Base-by-base conservation (phyloP, 1,140 invertebrate species). In the Drosophila takahashii region DNA sequence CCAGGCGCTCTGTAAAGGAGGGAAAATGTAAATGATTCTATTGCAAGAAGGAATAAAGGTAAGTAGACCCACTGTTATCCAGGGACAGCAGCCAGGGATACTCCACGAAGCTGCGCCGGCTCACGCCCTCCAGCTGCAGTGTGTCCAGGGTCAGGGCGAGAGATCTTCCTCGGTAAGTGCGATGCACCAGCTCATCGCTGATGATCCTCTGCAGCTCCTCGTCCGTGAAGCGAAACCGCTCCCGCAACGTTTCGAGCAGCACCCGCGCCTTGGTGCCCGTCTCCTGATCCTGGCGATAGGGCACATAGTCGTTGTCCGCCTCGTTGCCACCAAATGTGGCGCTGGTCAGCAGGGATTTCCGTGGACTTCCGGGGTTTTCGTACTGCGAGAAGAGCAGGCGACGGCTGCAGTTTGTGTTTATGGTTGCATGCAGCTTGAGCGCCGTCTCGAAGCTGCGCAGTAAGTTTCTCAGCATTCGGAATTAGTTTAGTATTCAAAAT, bases 11-110 rank as follows among this genome's bases (percentile, higher is more conserved):
- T 87, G 15, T 22, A 1, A 52, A 27, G 0, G 1, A 29, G 34
- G 47, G 15, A 1, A 15, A n/a, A 9, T 6, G 51, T 10, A 39
- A 45, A 36, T 34, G 32, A 8, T 61, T 29, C 34, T 8, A 61
- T 13, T n/a, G n/a, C n/a, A n/a, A n/a, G n/a, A n/a, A n/a, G n/a
- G n/a, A n/a, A n/a, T n/a, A n/a, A n/a, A n/a, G n/a, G 54, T 34
- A 4, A 27, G 16, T 18, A 0, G 0, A 70, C 59, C 75, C 51
- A 92, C 91, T 77, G 54, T 39, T 70, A 6, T 91, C 81, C 15
- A 87, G 39, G 0, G 77, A 71, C 10, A 92, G 16, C 2, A 92
- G 27, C 91, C 91, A 92, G 6, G 91, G 90, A 70, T 92, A 84
- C 18, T 91, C 81, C 1, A 92, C 8, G n/a, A 92, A 72, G 37